These are phyloP conservation scores for Epirrhoe alternata DNA, from an alignment of 2,888 invertebrate genomes.

Conservation along the genomic window DNA sequence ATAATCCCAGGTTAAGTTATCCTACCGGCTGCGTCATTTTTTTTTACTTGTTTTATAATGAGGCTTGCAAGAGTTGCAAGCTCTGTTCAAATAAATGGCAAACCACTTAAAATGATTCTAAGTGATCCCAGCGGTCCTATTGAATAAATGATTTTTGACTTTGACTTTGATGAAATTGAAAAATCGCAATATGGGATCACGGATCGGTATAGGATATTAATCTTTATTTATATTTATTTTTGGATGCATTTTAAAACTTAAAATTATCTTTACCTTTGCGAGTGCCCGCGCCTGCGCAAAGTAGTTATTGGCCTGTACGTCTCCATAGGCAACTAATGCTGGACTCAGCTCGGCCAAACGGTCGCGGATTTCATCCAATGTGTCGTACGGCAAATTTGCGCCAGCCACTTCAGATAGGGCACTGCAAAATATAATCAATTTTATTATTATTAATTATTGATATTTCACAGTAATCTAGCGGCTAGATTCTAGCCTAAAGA, in stretches of 20 bases:
- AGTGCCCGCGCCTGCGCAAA: conserved; percentile 92
- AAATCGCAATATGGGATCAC: too few species aligned
- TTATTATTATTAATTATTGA: neutral
- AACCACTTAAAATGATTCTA: too few species aligned
- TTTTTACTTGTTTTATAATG: neutral
- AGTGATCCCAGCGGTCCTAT: too few species aligned
- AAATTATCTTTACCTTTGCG: conserved; percentile 68
- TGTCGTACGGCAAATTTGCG: conserved; percentile 93
- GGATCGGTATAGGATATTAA: too few species aligned
- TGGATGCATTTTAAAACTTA: too few species aligned
- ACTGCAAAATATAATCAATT: conserved; percentile 68
- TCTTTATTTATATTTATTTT: too few species aligned
- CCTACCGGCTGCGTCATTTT: conserved; percentile 1
- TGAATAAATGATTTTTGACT: too few species aligned
- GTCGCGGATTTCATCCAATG: conserved; percentile 91
- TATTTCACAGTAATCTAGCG: too few species aligned
- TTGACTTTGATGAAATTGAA: too few species aligned
- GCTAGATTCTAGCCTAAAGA: too few species aligned
- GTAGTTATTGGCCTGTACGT: conserved; percentile 93
- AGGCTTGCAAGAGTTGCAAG: neutral
- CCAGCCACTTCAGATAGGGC: conserved; percentile 96
- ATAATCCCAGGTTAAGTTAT: neutral
- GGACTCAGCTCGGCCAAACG: conserved; percentile 95
- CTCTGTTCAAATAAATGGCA: too few species aligned
- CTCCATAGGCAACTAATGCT: conserved; percentile 93